Base-by-base conservation (phyloP, 2,888 invertebrate species). In the Melanophora roralis region DNA sequence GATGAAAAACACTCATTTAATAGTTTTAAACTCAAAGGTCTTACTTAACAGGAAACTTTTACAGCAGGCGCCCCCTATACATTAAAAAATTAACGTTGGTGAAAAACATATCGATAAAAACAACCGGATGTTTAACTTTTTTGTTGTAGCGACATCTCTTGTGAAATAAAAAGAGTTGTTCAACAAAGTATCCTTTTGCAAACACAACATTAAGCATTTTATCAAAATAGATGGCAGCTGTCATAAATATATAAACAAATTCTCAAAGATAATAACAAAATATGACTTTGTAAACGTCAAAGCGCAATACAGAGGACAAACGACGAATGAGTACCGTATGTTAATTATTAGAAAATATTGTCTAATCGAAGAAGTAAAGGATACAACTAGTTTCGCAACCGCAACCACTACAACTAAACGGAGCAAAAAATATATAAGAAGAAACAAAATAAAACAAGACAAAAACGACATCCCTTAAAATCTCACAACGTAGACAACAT, bases 351-450 rank as follows among this genome's bases (percentile, higher is more conserved):
- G 60, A 67, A 72, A 71, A 79, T 67, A 79, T 75, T 79, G 71
- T 67, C 71, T 79, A 80, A 79, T 75, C 79, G 71, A 62, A 72
- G 47, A 80, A 76, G 49, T 38, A 76, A 80, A 76, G 76, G 80
- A 80, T 74, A 75, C 64, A 67, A 71, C 49, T 62, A 76, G 27
- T 27, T 27, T 68, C 36, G 51, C 64, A 57, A 64, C n/a, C 69
- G 36, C 51, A 71, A 59, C 34, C 57, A 68, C 27, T 47, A 57
- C 53, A 45, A 32, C 21, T 21, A 67, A 45, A 21, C 23, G 40
- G n/a, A 47, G 38, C 12, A 34, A 57, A 47, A 32, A 45, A 11
- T 32, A 49, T 5, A 27, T 5, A 6, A 27, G 6, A 27, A 27
- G 27, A 74, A 34, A 12, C 32, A 65, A 60, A 60, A 57, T 69